Evolutionary conservation across 2,797 vertebrate genomes (phyloP), one percentile per base, ranked within the genome.

Genomic region (Danio albolineatus): DNA sequence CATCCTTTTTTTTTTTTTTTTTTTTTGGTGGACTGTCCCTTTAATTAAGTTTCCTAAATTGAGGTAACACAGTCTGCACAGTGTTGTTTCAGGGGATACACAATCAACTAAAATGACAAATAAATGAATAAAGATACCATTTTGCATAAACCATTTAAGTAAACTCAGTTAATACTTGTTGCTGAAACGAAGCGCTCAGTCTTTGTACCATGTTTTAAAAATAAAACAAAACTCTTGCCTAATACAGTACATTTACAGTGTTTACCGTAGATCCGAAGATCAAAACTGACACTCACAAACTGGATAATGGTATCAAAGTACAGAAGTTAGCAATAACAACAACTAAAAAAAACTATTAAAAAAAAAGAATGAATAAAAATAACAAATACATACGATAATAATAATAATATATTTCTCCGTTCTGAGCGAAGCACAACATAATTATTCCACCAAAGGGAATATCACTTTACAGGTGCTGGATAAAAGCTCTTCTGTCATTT

Each of bases 21-120:
- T 28, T 28, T 28, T 28, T 28, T 28, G 28, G 28, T 1, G 28
- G 28, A 28, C 28, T 28, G 28, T 3, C 28, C 28, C 28, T 28
- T 7, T 43, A 21, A 43, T 44, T 72, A 28, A 57, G n/a, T 13
- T 76, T 38, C 51, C 21, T 28, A 28, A 36, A 39, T 57, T 66
- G 74, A 76, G 61, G 62, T 57, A 46, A 76, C 13, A 60, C 43
- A 59, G 28, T 60, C 13, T 41, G 65, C 76, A 78, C 66, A 71
- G 76, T 78, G 53, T 59, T 19, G 46, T 43, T 78, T 51, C n/a
- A 43, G 6, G 28, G 56, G 77, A 72, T 79, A 43, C 64, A 59
- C 62, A 10, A 48, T 76, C 28, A 56, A 54, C 76, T 76, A n/a
- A 60, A 69, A 39, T 21, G 28, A 7, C 1, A 71, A 28, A 28